Conservation (phyloP, 1,140 invertebrate genomes). For the Colletes latitarsis region DNA sequence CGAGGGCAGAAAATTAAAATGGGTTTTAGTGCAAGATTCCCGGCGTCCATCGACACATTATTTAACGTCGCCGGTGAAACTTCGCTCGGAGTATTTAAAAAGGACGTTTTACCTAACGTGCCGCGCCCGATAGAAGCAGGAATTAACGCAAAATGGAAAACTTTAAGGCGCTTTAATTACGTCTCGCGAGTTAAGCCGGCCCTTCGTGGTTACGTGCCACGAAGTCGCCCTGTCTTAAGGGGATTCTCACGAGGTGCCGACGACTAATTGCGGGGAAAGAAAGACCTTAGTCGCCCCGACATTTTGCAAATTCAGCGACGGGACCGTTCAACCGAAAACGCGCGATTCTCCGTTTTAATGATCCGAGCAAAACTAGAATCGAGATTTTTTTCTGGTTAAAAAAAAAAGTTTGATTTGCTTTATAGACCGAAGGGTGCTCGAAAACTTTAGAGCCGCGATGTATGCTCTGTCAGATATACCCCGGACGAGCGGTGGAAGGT, state of each 20-base stretch:
- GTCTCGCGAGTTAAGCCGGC: constrained; percentile 52
- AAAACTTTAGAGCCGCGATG: no score
- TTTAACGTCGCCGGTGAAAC: constrained; percentile 19
- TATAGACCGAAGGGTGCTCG: no score
- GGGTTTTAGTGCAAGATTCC: not conserved
- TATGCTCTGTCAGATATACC: no score
- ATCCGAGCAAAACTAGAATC: no score
- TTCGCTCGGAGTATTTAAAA: constrained; percentile 48
- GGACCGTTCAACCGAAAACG: no score
- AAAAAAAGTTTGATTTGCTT: no score
- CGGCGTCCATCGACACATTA: constrained; percentile 4
- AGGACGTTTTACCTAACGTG: constrained; percentile 21
- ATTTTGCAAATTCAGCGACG: not conserved
- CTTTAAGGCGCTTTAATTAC: constrained; percentile 60
- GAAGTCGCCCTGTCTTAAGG: constrained; percentile 53
- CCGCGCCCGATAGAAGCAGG: constrained; percentile 49
- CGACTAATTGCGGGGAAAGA: constrained; percentile 54
- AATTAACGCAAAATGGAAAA: constrained; percentile 61
- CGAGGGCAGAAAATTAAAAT: no score
- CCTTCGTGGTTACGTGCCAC: constrained; percentile 47
- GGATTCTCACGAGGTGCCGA: constrained; percentile 42
- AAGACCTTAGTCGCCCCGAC: constrained; percentile 41
- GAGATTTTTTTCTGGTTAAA: no score
- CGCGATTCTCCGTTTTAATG: no score
- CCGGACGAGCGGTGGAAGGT: no score